Base-by-base conservation (phyloP, 2,113 vertebrate genomes). In the Salminus brasiliensis region DNA sequence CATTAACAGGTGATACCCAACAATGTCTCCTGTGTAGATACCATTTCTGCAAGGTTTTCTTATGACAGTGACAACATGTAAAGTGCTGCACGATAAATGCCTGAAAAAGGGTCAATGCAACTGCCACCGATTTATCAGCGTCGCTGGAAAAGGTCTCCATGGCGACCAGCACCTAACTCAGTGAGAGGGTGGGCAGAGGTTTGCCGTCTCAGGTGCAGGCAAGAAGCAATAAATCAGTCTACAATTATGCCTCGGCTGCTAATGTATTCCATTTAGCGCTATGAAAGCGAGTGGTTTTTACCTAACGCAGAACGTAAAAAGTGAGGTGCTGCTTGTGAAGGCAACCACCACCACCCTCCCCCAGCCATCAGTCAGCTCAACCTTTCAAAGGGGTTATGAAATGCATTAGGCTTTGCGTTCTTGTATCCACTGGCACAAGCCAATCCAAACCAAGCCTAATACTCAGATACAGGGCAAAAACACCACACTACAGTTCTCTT, bases 141-240 rank as follows among this genome's bases (percentile, higher is more conserved):
- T 86, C 91, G 93, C 93, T 93, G 93, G 88, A 90, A 85, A 87
- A 34, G 8, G 93, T 98, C 93, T 85, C 95, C 93, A 95, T 96
- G 90, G 93, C 68, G 90, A 98, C 93, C 23, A 86, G 88, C 88
- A 93, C 91, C 87, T 86, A 92, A 93, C 91, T 85, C 85, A 86
- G 81, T 82, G 76, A 85, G 83, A 86, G 87, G 87, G 57, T 57
- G 73, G 73, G 43, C 36, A 76, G 39, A 81, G 66, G 30, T 36
- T 43, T 75, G 29, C 60, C 32, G 60, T 74, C 63, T 71, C 81
- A 76, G 82, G 68, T 53, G 39, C 65, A 63, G 16, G 77, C 65
- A 68, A 72, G 72, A 59, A 23, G 25, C 80, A 70, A 52, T 62
- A 47, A 70, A 74, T 15, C 11, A 65, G 57, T 32, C 57, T 36